Evolutionary conservation across 2,888 invertebrate species (phyloP).

Genomic region (Helleia helle): DNA sequence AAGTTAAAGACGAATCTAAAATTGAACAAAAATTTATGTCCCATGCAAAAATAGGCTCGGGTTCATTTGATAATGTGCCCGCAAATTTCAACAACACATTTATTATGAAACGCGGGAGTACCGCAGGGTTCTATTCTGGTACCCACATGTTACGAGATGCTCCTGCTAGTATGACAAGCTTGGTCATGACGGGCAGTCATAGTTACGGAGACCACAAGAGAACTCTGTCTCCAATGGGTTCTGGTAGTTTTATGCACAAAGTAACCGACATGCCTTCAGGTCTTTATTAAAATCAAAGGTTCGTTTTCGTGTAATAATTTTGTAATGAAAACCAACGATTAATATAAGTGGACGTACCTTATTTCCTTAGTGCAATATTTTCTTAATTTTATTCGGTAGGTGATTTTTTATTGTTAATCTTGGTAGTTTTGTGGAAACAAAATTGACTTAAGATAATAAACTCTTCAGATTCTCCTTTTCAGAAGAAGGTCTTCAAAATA

Average conservation of each 20-base stretch:
- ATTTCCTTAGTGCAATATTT: conserved; percentile 66
- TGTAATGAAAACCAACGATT: conserved; percentile 64
- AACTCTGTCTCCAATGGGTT: conserved; percentile 52
- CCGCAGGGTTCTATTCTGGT: conserved; percentile 79
- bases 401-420: conserved; percentile 39
- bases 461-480: neutral
- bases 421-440: conserved; percentile 68
- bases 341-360: conserved; percentile 60
- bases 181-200: conserved; percentile 56
- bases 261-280: conserved; percentile 84
- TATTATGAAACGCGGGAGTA: conserved; percentile 75
- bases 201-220: conserved; percentile 62
- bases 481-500: no score
- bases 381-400: conserved; percentile 11
- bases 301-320: conserved; percentile 16
- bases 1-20: conserved; percentile 43
- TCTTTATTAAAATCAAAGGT: conserved; percentile 69
- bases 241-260: conserved; percentile 66
- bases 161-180: conserved; percentile 62
- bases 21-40: conserved; percentile 18
- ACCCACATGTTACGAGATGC: conserved; percentile 61
- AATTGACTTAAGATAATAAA: conserved; percentile 60
- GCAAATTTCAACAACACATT: conserved; percentile 66
- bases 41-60: conserved; percentile 31
- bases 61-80: conserved; percentile 37